Conservation (phyloP, 2,888 invertebrate genomes). For the Nezara viridula region DNA sequence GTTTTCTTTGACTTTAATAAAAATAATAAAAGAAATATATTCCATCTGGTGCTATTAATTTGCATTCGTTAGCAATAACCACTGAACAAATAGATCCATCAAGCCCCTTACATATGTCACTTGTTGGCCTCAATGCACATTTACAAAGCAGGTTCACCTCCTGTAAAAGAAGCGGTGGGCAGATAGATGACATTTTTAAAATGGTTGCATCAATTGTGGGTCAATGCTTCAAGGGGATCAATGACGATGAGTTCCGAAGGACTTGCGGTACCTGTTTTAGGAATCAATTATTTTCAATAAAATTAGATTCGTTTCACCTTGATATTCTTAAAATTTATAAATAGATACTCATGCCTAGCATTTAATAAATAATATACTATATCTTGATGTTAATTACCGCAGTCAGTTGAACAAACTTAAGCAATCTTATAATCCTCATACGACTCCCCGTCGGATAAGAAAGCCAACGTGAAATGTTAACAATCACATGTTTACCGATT, state of each 20-base stretch:
- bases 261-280: neutral
- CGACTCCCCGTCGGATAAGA: neutral
- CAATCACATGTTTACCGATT: neutral
- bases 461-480: neutral
- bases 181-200: neutral
- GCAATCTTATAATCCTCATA: too few species aligned
- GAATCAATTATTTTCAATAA: neutral
- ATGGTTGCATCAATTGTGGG: neutral
- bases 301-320: neutral
- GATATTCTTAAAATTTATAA: neutral
- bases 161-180: neutral
- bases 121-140: neutral
- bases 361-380: neutral
- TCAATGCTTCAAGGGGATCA: constrained; percentile 11
- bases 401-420: neutral
- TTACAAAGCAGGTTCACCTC: neutral
- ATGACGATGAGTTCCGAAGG: neutral
- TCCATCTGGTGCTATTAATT: too few species aligned
- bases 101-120: neutral
- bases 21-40: too few species aligned
- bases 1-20: too few species aligned
- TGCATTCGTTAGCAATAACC: too few species aligned
- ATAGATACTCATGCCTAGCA: neutral
- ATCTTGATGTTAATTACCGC: neutral
- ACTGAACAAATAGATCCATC: too few species aligned